Base-by-base conservation (phyloP, 1,140 invertebrate species). In the Nautilus pompilius region DNA sequence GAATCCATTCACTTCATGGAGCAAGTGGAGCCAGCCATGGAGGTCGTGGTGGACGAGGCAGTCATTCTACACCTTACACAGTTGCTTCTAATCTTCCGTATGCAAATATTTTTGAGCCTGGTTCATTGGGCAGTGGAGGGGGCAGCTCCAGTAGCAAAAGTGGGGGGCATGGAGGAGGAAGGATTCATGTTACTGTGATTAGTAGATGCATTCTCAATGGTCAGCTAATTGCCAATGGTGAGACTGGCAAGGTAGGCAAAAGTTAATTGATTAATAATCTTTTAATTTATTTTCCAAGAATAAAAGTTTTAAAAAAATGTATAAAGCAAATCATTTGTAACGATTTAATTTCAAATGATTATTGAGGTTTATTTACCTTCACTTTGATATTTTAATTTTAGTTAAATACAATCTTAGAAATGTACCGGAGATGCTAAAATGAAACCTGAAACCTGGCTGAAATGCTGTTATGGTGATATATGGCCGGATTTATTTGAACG, bases 111-210 rank as follows among this genome's bases (percentile, higher is more conserved):
- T 75, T 63, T 53, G 58, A 59, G 0, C 56, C 60, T 24, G 66
- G 70, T 45, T 67, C 63, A 1, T 75, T 66, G 73, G 75, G 75
- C 6, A 75, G 73, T 60, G 75, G 75, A n/a, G 75, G 75, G 5
- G 75, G 75, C n/a, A 66, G 65, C 8, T 45, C 66, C 30, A 49
- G 32, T 30, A 51, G 34, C n/a, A 36, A 55, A 32, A 63, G 54
- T 51, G 75, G 73, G 17, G 75, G 75, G 13, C 62, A 70, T 32
- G 75, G 75, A 22, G 75, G 75, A 20, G 75, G 75, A 22, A 60
- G 60, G 28, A 60, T 75, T 1, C 58, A 67, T 46, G 53, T 71
- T 34, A 49, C 66, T 3, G 53, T 67, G 5, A 45, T 45, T 10
- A 60, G 49, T 13, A 58, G 30, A 2, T 66, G 72, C n/a, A 46